Percentiles rank a stretch among this genome's conserved stretches.
These are phyloP conservation scores for Telmatochromis sp. DNA, from an alignment of 2,113 vertebrate species.

Conservation along the genomic window DNA sequence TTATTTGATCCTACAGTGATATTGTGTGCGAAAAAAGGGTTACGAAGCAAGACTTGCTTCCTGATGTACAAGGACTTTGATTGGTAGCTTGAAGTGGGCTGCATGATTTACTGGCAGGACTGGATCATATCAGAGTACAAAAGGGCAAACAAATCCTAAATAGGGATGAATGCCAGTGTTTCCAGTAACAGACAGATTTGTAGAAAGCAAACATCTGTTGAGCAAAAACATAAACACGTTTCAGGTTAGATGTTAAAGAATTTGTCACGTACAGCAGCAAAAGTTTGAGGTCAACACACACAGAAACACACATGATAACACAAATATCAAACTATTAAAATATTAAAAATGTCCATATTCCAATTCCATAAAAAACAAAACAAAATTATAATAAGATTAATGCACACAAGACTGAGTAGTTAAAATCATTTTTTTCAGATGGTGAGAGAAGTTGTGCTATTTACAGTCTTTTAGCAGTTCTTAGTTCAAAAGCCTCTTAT, in stretches of 20 bases:
- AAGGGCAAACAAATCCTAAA: neutral
- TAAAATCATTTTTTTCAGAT: neutral
- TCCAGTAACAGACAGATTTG: neutral
- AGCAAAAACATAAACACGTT: no score
- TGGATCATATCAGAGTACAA: neutral
- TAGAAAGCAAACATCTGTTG: neutral
- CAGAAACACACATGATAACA: neutral
- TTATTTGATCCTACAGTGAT: neutral
- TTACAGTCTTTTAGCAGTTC: neutral
- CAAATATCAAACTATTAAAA: neutral
- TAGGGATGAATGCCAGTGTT: neutral
- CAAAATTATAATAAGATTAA: neutral
- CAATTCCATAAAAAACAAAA: rapidly evolving
- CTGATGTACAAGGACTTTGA: neutral
- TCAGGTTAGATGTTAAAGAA: neutral
- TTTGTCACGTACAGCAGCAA: neutral
- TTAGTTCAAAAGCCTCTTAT: neutral
- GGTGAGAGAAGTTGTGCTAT: neutral
- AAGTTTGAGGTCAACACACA: neutral
- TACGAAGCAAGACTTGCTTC: neutral
- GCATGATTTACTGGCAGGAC: neutral
- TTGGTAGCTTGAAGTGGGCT: rapidly evolving
- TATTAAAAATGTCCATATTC: neutral
- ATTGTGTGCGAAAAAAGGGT: neutral
- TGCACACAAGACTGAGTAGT: neutral